phyloP scores from a whole-genome alignment of 2,888 invertebrate species.

The Andrena chrysosceles region DNA sequence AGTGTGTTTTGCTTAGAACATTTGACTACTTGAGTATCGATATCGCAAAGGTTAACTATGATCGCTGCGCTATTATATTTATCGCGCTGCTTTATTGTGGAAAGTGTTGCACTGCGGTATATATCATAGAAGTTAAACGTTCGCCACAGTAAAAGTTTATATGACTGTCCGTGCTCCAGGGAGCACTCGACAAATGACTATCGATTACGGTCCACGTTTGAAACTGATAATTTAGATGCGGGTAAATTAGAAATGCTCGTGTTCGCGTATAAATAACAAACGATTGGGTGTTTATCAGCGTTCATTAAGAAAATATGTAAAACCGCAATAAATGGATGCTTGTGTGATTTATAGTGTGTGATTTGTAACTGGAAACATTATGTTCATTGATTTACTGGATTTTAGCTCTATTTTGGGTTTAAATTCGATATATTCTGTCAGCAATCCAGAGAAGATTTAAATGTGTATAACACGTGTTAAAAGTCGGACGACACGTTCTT shows the following conservation, averaged over 20 bases:
- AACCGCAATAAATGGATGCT: not conserved
- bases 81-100: slow-evolving; percentile 24
- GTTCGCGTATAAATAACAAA: not conserved
- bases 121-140: not conserved
- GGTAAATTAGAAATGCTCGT: not conserved
- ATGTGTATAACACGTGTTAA: too few relatives aligned
- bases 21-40: not conserved
- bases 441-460: too few relatives aligned
- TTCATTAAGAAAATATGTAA: not conserved
- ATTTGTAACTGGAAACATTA: too few relatives aligned
- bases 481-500: too few relatives aligned
- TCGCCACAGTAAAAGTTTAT: slow-evolving; percentile 9
- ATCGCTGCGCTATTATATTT: slow-evolving; percentile 20
- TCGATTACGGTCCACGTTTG: slow-evolving; percentile 13
- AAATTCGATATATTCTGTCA: too few relatives aligned
- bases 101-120: not conserved
- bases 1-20: not conserved
- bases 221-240: not conserved
- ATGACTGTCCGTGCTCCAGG: not conserved
- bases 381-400: not conserved
- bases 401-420: too few relatives aligned
- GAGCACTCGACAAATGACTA: not conserved
- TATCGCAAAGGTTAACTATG: slow-evolving; percentile 26
- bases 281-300: not conserved
- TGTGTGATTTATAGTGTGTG: too few relatives aligned